These are phyloP conservation scores for Anas bahamensis DNA, from an alignment of 2,797 vertebrate genomes.

Conservation along the genomic window DNA sequence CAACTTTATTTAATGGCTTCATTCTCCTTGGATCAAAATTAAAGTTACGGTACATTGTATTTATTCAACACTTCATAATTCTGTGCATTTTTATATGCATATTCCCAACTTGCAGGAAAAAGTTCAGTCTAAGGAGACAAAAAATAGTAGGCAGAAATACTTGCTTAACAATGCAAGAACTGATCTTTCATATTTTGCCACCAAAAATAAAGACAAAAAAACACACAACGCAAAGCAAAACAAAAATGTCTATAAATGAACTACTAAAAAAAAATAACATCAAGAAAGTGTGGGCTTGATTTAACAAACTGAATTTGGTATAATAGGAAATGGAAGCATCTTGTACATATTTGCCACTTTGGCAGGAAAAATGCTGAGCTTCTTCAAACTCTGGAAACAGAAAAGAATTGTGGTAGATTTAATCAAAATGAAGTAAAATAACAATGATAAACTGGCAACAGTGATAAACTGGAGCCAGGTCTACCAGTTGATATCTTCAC, in stretches of 20 bases:
- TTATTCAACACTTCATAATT: neutral
- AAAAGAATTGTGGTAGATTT: neutral
- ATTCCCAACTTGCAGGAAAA: neutral
- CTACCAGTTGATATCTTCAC: neutral
- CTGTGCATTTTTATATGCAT: neutral
- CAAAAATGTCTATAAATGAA: neutral
- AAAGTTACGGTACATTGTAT: neutral
- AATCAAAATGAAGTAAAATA: neutral
- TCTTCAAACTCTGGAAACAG: neutral
- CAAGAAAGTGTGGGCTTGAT: neutral
- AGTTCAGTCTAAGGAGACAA: neutral
- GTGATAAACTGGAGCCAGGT: neutral
- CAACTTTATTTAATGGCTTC: neutral
- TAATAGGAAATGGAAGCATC: neutral
- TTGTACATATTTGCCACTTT: neutral
- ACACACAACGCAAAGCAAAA: neutral
- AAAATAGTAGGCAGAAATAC: slow-evolving; percentile 7
- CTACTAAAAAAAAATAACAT: neutral
- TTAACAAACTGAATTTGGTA: neutral
- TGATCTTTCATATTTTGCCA: neutral
- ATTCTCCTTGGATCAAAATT: neutral
- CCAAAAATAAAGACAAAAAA: neutral
- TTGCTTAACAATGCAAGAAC: slow-evolving; percentile 9
- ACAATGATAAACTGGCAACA: neutral
- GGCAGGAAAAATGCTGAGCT: neutral